These are phyloP conservation scores for Alethe castanea DNA, from an alignment of 2,113 vertebrate genomes.

Conservation along the genomic window DNA sequence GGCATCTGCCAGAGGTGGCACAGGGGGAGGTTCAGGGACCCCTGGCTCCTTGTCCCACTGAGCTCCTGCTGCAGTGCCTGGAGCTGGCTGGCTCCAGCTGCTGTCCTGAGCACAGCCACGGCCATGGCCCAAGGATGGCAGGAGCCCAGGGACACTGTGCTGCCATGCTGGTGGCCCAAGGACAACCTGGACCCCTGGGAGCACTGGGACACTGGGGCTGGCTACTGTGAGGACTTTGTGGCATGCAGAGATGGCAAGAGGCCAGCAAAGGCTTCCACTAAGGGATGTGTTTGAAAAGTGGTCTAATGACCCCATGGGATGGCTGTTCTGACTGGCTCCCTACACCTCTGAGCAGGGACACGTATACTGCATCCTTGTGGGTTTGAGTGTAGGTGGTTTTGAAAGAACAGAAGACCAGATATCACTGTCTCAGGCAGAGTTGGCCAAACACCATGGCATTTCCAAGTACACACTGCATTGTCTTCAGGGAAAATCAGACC, in stretches of 20 bases:
- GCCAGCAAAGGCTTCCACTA: neutral
- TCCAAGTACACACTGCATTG: neutral
- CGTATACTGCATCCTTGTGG: rapidly evolving
- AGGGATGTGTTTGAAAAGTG: neutral
- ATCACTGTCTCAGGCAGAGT: neutral
- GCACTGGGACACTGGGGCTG: neutral
- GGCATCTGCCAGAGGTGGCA: neutral
- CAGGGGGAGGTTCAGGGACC: neutral
- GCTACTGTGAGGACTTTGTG: neutral
- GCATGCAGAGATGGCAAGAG: neutral
- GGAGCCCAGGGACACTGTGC: neutral
- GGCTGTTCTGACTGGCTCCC: neutral
- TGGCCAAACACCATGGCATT: neutral
- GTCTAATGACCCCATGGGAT: rapidly evolving
- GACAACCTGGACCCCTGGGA: neutral
- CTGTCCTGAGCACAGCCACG: neutral
- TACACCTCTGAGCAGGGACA: neutral
- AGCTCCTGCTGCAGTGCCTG: neutral
- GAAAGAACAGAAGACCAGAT: neutral
- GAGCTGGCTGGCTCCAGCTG: neutral
- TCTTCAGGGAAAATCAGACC: neutral
- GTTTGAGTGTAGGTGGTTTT: neutral
- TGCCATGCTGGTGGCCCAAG: neutral
- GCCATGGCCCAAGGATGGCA: neutral
- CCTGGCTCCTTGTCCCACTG: neutral